These are phyloP conservation scores for Leucophenga montana DNA, from an alignment of 2,888 invertebrate species.

Conservation along the genomic window DNA sequence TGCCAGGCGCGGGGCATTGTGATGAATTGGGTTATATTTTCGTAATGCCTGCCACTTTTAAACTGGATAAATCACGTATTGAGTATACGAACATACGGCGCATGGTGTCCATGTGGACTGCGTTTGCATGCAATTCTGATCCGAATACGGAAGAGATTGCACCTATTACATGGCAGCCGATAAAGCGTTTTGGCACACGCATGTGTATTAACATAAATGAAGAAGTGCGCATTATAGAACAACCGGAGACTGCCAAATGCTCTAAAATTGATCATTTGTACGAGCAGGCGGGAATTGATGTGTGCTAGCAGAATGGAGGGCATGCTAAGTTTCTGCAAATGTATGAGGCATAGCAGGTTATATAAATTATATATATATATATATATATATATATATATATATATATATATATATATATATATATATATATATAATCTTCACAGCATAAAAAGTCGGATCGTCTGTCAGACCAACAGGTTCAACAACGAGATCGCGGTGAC, in stretches of 20 bases:
- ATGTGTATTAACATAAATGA: conserved; percentile 64
- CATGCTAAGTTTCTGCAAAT: not conserved
- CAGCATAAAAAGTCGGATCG: too few relatives aligned
- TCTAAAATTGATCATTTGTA: conserved; percentile 55
- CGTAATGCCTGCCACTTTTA: conserved; percentile 50
- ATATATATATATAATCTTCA: too few relatives aligned
- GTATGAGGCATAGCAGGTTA: too few relatives aligned
- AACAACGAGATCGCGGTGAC: too few relatives aligned
- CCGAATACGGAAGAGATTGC: conserved; percentile 56
- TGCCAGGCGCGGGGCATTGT: conserved; percentile 60
- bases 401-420: too few relatives aligned
- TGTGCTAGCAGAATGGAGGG: conserved; percentile 38
- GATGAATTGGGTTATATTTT: conserved; percentile 68
- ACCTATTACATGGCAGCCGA: conserved; percentile 52
- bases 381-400: too few relatives aligned
- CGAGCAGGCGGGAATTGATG: conserved; percentile 35
- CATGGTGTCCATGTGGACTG: conserved; percentile 57
- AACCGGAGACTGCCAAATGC: conserved; percentile 56
- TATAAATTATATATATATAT: too few relatives aligned
- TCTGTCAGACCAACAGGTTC: too few relatives aligned
- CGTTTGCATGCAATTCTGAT: conserved; percentile 62
- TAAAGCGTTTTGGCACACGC: conserved; percentile 41
- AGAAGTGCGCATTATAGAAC: conserved; percentile 53
- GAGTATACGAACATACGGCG: conserved; percentile 61
- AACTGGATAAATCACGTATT: conserved; percentile 45